Conservation (phyloP, 2,797 vertebrate genomes). For the Phoeniculus purpureus region DNA sequence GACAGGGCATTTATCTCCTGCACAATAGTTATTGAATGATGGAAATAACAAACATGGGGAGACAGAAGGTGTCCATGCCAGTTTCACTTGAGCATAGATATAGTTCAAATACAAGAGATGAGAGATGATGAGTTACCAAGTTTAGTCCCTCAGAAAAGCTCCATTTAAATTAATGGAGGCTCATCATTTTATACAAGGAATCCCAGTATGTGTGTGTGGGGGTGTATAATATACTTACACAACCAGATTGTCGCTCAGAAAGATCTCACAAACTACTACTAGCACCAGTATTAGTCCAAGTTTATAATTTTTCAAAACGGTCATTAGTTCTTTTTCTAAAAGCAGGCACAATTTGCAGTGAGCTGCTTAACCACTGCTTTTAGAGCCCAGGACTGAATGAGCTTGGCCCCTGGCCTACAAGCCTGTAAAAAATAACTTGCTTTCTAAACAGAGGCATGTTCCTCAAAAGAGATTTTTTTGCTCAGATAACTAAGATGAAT, state of each 20-base stretch:
- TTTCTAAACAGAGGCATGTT: conserved; percentile 25
- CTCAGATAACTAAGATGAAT: conserved; percentile 59
- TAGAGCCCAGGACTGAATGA: neutral
- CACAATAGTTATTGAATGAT: neutral
- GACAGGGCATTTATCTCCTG: neutral
- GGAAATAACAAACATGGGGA: neutral
- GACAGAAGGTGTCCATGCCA: neutral
- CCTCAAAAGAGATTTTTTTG: conserved; percentile 28
- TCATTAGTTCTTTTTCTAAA: neutral
- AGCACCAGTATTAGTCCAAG: neutral
- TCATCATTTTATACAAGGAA: neutral
- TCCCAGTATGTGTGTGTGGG: too few relatives aligned
- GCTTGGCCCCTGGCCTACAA: neutral
- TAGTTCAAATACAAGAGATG: neutral
- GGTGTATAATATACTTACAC: neutral
- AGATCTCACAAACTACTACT: neutral
- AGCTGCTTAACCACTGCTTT: neutral
- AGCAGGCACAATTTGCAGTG: neutral
- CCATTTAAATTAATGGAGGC: neutral
- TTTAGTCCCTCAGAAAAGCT: neutral
- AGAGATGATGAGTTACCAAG: neutral
- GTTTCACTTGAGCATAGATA: neutral
- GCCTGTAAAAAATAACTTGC: conserved; percentile 16
- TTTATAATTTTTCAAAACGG: neutral
- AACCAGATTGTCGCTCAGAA: neutral